Percentiles rank a stretch among this genome's conserved stretches.
Conservation (phyloP, 2,113 vertebrate genomes). For the Morone chrysops region DNA sequence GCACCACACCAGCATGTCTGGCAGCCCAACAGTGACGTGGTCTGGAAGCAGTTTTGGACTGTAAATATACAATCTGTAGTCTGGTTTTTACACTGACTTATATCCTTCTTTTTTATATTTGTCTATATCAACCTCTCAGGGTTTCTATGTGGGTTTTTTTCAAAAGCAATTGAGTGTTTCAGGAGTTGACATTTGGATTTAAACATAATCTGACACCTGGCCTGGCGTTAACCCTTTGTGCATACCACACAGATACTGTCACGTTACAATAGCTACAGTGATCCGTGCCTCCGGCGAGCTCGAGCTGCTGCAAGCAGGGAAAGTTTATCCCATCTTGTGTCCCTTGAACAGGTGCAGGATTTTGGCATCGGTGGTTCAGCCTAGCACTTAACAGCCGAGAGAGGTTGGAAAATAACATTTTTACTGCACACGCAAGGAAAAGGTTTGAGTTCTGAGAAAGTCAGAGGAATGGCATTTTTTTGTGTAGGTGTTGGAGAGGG, state of each 20-base stretch:
- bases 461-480: neutral
- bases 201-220: conserved; percentile 52
- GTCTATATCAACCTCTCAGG: neutral
- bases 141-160: neutral
- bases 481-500: neutral
- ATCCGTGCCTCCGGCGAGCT: conserved; percentile 52
- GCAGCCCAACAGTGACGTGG: no score
- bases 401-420: conserved; percentile 23
- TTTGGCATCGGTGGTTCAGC: conserved; percentile 59
- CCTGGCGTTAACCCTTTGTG: conserved; percentile 63
- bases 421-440: conserved; percentile 10
- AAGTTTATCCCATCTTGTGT: conserved; percentile 69
- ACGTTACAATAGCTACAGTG: conserved; percentile 72
- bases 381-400: conserved; percentile 26
- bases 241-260: conserved; percentile 66
- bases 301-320: conserved; percentile 45
- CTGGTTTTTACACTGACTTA: neutral
- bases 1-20: no score
- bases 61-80: neutral
- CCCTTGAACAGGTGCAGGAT: conserved; percentile 77
- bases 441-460: conserved; percentile 17
- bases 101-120: neutral
- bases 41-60: neutral
- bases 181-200: conserved; percentile 53
- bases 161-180: conserved; percentile 11